A percentile compares a stretch with the other conserved stretches of the same genome.
These are phyloP conservation scores for Perccottus glenii DNA, from an alignment of 2,113 vertebrate species.

Conservation along the genomic window DNA sequence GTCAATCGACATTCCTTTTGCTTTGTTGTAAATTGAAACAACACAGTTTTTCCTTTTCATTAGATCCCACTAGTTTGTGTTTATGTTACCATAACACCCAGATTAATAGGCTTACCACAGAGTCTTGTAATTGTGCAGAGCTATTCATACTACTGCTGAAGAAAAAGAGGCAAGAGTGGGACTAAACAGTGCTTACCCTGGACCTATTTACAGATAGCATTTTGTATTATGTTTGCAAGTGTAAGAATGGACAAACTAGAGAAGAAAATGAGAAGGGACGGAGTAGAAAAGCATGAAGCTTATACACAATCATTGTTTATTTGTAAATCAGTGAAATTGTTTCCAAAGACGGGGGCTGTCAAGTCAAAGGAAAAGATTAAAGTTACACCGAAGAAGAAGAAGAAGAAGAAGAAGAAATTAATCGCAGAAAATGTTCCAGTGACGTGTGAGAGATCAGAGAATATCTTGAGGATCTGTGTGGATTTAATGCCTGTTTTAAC, in stretches of 20 bases:
- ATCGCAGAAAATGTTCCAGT: not conserved
- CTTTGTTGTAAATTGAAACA: not conserved
- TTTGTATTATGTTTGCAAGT: conserved; percentile 10
- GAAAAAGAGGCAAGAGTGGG: not conserved
- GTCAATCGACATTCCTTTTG: not conserved
- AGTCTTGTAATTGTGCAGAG: conserved; percentile 17
- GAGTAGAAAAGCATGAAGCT: conserved; percentile 9
- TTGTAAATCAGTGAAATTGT: conserved; percentile 13
- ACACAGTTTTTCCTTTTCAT: not conserved
- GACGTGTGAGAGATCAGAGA: conserved; percentile 25
- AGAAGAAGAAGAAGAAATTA: not conserved
- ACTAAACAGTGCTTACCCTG: too few species aligned
- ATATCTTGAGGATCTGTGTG: conserved; percentile 50
- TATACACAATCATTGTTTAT: conserved; percentile 19
- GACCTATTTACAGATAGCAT: not conserved
- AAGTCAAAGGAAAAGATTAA: conserved; percentile 19
- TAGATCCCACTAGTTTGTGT: conserved; percentile 41
- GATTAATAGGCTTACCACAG: conserved; percentile 26
- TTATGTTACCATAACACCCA: conserved; percentile 59
- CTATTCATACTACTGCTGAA: conserved; percentile 5
- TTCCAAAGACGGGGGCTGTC: conserved; percentile 19
- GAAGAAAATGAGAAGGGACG: conserved; percentile 10
- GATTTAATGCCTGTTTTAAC: conserved; percentile 63
- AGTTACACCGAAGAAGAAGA: conserved; percentile 3
- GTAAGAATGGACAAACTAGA: conserved; percentile 22